Evolutionary conservation across 2,113 vertebrate species (phyloP).

Genomic region (Notarius lentiginosus): DNA sequence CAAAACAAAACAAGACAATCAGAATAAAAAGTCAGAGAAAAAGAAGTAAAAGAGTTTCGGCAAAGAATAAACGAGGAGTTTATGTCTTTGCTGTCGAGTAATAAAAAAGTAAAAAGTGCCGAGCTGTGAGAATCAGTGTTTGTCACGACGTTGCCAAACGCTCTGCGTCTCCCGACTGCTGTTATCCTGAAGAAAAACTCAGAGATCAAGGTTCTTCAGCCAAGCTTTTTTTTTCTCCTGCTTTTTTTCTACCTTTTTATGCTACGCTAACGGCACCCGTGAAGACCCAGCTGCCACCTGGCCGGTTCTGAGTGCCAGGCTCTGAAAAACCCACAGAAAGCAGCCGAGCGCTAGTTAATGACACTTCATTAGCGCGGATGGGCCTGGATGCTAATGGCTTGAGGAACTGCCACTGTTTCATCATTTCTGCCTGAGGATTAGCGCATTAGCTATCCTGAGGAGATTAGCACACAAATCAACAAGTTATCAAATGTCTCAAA

Average conservation of each 20-base stretch:
- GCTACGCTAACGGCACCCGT: slow-evolving; percentile 42
- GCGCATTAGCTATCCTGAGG: background rate
- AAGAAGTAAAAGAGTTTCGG: slow-evolving; percentile 27
- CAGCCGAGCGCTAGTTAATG: slow-evolving; percentile 46
- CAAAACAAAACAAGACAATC: background rate
- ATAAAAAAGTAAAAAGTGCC: slow-evolving; percentile 49
- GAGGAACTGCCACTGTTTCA: background rate
- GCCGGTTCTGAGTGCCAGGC: slow-evolving; percentile 49
- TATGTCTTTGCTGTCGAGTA: slow-evolving; percentile 47
- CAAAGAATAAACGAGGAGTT: slow-evolving; percentile 46
- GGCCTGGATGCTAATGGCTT: slow-evolving; percentile 36
- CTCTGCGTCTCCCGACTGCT: slow-evolving; percentile 34
- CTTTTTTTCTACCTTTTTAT: slow-evolving; percentile 23
- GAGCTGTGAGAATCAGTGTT: background rate
- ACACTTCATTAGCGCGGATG: slow-evolving; percentile 36
- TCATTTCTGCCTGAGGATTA: background rate
- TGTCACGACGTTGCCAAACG: slow-evolving; percentile 37
- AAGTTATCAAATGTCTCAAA: background rate
- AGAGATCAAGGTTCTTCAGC: slow-evolving; percentile 30
- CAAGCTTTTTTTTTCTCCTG: slow-evolving; percentile 17
- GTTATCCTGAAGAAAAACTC: background rate
- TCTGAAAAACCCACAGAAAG: slow-evolving; percentile 26
- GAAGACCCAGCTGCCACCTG: slow-evolving; percentile 55
- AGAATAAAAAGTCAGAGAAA: slow-evolving; percentile 6
- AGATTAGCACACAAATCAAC: background rate